phyloP scores from a whole-genome alignment of 2,797 vertebrate genomes.

The Hydrolagus colliei region DNA sequence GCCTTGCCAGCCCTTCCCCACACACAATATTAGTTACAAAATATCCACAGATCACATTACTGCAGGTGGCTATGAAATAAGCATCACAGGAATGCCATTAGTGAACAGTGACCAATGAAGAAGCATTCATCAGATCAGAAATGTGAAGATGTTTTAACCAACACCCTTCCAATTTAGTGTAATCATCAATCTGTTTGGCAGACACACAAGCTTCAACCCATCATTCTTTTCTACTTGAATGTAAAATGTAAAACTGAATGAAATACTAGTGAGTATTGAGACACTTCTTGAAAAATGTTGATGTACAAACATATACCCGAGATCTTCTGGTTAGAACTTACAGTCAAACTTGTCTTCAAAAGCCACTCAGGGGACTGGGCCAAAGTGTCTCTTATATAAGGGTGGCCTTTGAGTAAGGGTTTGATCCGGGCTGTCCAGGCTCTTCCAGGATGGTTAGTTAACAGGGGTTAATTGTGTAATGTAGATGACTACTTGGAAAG shows the following conservation, averaged over 20 bases:
- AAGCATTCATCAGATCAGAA: slow-evolving; percentile 58
- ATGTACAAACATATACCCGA: no score
- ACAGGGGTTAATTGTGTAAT: no score
- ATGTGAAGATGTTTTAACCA: slow-evolving; percentile 44
- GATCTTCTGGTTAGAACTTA: no score
- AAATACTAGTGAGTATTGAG: background rate
- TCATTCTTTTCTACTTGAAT: background rate
- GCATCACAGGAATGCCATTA: slow-evolving; percentile 57
- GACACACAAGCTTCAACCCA: background rate
- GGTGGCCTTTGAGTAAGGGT: no score
- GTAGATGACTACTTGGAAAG: no score
- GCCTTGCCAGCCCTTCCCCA: background rate
- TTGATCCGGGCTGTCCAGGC: no score
- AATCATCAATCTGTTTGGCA: slow-evolving; percentile 8
- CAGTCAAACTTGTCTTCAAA: no score
- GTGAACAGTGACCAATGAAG: slow-evolving; percentile 63
- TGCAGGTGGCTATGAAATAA: slow-evolving; percentile 61
- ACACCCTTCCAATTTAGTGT: slow-evolving; percentile 41
- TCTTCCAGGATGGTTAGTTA: no score
- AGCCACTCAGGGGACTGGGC: no score
- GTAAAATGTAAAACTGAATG: background rate
- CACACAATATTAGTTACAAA: slow-evolving; percentile 39
- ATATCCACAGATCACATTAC: slow-evolving; percentile 58
- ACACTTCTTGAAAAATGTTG: background rate
- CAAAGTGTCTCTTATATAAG: no score